phyloP scores from a whole-genome alignment of 1,140 invertebrate species.

The Latrodectus geometricus region DNA sequence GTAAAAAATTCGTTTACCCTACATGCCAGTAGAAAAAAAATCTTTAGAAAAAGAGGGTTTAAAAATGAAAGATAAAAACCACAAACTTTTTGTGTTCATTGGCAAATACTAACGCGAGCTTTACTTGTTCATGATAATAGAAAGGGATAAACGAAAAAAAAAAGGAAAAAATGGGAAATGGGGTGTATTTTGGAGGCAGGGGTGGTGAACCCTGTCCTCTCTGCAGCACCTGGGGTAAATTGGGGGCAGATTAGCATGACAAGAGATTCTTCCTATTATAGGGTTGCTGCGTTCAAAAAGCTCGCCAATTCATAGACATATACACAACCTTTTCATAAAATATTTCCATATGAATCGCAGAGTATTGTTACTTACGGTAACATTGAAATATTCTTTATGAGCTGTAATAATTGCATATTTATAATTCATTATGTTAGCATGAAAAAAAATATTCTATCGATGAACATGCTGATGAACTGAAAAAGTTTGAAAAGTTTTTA shows the following conservation, averaged over 20 bases:
- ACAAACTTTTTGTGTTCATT: background rate
- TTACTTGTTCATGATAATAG: constrained; percentile 25
- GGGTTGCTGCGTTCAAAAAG: constrained; percentile 29
- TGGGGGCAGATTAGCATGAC: constrained; percentile 54
- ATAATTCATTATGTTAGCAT: too few species aligned
- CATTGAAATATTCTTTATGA: too few species aligned
- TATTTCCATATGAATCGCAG: too few species aligned
- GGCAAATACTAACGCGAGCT: background rate
- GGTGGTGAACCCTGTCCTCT: background rate
- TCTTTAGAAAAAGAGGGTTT: too few species aligned
- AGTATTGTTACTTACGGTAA: too few species aligned
- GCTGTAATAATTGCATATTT: too few species aligned
- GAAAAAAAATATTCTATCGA: too few species aligned
- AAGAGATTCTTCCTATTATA: constrained; percentile 38
- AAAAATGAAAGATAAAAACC: too few species aligned
- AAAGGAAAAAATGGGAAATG: background rate
- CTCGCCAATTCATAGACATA: background rate
- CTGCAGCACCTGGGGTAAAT: constrained; percentile 50
- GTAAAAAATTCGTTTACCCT: too few species aligned
- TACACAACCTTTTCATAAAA: background rate
- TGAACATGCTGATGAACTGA: too few species aligned
- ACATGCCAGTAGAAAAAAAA: too few species aligned
- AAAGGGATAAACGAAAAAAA: background rate
- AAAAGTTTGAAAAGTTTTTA: too few species aligned
- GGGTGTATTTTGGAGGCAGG: background rate